Evolutionary conservation across 2,797 vertebrate species (phyloP).

Genomic region (Scyliorhinus canicula): DNA sequence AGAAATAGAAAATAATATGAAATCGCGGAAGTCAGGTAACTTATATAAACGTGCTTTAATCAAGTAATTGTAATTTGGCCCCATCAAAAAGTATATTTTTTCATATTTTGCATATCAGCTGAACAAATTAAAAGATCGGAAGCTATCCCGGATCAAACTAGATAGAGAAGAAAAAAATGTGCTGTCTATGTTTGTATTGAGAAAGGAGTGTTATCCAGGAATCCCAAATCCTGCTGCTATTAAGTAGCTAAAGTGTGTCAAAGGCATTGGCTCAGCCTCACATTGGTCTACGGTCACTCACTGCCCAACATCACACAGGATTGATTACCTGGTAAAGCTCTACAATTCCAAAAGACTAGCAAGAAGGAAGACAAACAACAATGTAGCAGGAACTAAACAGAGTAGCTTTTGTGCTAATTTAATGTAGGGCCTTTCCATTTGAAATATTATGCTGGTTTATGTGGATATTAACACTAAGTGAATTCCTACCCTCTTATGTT

Average conservation of each 20-base stretch:
- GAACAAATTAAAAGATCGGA: neutral
- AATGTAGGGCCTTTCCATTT: neutral
- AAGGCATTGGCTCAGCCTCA: neutral
- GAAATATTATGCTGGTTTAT: neutral
- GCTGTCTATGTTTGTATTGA: neutral
- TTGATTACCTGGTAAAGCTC: neutral
- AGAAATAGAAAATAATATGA: neutral
- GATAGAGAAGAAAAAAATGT: neutral
- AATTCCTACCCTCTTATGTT: constrained; percentile 6
- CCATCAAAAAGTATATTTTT: neutral
- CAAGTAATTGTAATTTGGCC: neutral
- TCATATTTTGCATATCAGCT: neutral
- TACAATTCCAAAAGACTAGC: neutral
- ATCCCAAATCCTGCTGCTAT: neutral
- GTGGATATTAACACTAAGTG: neutral
- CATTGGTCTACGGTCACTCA: neutral
- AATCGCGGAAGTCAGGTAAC: neutral
- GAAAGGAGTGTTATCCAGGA: neutral
- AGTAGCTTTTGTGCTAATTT: neutral
- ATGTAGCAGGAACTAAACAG: neutral
- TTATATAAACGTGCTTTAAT: neutral
- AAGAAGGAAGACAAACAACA: neutral
- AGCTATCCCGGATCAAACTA: neutral
- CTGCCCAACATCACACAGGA: neutral
- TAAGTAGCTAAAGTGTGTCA: neutral